These are phyloP conservation scores for Coleophora deauratella DNA, from an alignment of 2,888 invertebrate genomes.

Conservation along the genomic window DNA sequence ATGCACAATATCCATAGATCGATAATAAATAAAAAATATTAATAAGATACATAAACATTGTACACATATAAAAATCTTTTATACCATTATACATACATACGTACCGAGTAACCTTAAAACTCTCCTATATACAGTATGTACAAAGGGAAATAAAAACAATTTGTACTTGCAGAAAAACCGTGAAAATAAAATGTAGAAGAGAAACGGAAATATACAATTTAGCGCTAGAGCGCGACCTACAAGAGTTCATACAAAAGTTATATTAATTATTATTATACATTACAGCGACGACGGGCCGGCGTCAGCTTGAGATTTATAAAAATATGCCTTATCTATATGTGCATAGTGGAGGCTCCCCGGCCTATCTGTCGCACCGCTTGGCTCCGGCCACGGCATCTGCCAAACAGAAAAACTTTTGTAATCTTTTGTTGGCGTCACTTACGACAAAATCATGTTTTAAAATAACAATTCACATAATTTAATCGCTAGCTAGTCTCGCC, in stretches of 20 bases:
- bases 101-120: constrained; percentile 47
- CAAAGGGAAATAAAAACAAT: constrained; percentile 73
- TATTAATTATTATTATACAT: constrained; percentile 26
- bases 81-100: constrained; percentile 55
- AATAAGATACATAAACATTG: constrained; percentile 63
- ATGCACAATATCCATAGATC: constrained; percentile 49
- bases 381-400: constrained; percentile 32
- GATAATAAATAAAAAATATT: constrained; percentile 61
- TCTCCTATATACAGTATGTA: constrained; percentile 72
- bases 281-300: constrained; percentile 31
- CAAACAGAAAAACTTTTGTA: constrained; percentile 9
- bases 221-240: constrained; percentile 27
- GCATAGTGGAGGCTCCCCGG: constrained; percentile 14
- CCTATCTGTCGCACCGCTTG: constrained; percentile 56
- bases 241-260: constrained; percentile 37
- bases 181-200: constrained; percentile 49
- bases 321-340: constrained; percentile 34
- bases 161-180: constrained; percentile 73
- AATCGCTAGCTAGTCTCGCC: too few species aligned
- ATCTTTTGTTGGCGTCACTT: too few species aligned
- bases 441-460: too few species aligned
- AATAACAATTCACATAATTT: too few species aligned
- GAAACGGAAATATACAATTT: constrained; percentile 60
- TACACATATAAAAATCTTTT: constrained; percentile 56
- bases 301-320: constrained; percentile 55